Evolutionary conservation across 2,113 vertebrate species (phyloP).

Genomic region (Alethe castanea): DNA sequence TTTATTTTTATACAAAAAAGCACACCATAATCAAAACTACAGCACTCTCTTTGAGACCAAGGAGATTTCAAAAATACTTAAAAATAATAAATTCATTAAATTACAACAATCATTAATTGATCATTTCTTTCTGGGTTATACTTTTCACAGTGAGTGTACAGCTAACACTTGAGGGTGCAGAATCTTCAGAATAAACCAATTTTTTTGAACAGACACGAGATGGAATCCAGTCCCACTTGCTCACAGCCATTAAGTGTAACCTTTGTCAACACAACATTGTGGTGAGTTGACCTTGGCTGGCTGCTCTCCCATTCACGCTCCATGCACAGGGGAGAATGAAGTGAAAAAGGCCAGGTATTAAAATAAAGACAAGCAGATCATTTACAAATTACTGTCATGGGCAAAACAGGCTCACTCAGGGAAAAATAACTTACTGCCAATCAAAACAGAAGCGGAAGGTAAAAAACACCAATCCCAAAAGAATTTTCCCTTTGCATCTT

Average conservation of each 20-base stretch:
- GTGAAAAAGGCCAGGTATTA: background rate
- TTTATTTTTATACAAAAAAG: background rate
- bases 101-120: background rate
- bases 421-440: background rate
- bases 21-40: background rate
- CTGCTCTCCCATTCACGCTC: rapidly evolving
- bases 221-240: background rate
- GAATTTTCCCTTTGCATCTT: background rate
- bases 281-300: background rate
- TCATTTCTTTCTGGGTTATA: background rate
- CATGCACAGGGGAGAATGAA: rapidly evolving
- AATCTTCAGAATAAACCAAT: background rate
- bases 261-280: background rate
- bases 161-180: background rate
- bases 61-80: background rate
- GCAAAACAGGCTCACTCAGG: background rate
- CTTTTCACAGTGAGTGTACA: background rate
- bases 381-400: background rate
- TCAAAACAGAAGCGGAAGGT: background rate
- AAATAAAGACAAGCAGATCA: background rate
- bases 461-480: background rate
- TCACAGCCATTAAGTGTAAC: background rate
- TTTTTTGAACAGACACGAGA: background rate
- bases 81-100: background rate
- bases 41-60: background rate